phyloP scores from a whole-genome alignment of 2,797 vertebrate species.

The Notamacropus eugenii region DNA sequence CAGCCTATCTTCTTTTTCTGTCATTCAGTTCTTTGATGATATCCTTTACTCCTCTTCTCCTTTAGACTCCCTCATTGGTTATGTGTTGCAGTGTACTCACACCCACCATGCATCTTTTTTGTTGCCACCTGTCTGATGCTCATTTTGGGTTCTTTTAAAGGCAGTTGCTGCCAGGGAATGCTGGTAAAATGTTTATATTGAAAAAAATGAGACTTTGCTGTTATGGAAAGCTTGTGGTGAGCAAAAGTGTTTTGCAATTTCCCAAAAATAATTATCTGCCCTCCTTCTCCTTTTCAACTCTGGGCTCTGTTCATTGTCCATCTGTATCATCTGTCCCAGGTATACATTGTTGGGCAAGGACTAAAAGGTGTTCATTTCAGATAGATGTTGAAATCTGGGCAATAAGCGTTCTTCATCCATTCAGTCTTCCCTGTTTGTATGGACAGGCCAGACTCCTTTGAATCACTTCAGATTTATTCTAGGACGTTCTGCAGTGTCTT shows the following conservation, averaged over 20 bases:
- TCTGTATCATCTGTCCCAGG: neutral
- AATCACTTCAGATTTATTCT: neutral
- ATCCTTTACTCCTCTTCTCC: neutral
- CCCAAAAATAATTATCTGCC: neutral
- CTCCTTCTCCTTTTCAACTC: neutral
- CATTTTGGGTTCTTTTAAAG: neutral
- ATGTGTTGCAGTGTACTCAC: neutral
- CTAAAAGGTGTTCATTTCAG: neutral
- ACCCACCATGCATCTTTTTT: neutral
- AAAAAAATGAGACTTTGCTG: neutral
- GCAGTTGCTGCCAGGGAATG: neutral
- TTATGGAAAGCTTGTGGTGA: neutral
- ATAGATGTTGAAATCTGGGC: neutral
- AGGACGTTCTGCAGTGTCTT: neutral
- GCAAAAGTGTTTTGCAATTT: neutral
- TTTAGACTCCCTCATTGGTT: neutral
- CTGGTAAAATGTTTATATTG: neutral
- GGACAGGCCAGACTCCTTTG: neutral
- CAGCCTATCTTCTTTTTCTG: neutral
- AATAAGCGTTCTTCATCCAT: neutral
- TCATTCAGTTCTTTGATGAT: neutral
- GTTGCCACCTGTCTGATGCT: neutral
- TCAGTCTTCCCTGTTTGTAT: neutral
- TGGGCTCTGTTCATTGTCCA: neutral
- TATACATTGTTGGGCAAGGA: neutral